Conservation (phyloP, 2,113 vertebrate species). For the Melanotaenia duboulayi region DNA sequence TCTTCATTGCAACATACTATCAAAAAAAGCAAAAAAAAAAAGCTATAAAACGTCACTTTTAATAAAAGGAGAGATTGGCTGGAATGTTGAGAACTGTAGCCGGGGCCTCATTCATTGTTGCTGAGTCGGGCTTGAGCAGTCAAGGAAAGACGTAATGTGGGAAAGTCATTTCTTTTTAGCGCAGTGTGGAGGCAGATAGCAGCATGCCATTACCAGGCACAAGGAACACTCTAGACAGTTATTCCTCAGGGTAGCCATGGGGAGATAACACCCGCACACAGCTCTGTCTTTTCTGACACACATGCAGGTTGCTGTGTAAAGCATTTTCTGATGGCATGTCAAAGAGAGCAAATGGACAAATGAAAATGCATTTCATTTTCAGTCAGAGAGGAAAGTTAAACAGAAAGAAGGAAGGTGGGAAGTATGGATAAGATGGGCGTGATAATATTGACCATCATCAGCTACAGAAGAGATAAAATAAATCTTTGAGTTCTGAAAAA, state of each 20-base stretch:
- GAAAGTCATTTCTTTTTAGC: constrained; percentile 74
- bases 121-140: constrained; percentile 70
- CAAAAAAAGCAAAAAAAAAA: constrained; percentile 35
- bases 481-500: background rate
- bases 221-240: constrained; percentile 52
- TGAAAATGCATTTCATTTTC: constrained; percentile 4
- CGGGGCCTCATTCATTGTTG: constrained; percentile 51
- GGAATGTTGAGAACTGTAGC: constrained; percentile 30
- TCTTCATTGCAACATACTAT: background rate
- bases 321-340: constrained; percentile 36
- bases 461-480: background rate
- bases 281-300: background rate
- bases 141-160: constrained; percentile 61
- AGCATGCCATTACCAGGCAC: constrained; percentile 70
- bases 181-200: constrained; percentile 68
- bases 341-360: constrained; percentile 38
- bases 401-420: background rate
- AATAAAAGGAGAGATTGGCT: constrained; percentile 42
- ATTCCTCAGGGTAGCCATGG: constrained; percentile 57
- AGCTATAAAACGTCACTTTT: constrained; percentile 28
- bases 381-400: background rate
- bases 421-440: background rate
- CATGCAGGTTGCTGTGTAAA: constrained; percentile 24
- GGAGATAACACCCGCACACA: constrained; percentile 36
- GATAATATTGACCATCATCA: background rate